Base-by-base conservation (phyloP, 2,113 vertebrate species). In the Oryzias curvinotus region DNA sequence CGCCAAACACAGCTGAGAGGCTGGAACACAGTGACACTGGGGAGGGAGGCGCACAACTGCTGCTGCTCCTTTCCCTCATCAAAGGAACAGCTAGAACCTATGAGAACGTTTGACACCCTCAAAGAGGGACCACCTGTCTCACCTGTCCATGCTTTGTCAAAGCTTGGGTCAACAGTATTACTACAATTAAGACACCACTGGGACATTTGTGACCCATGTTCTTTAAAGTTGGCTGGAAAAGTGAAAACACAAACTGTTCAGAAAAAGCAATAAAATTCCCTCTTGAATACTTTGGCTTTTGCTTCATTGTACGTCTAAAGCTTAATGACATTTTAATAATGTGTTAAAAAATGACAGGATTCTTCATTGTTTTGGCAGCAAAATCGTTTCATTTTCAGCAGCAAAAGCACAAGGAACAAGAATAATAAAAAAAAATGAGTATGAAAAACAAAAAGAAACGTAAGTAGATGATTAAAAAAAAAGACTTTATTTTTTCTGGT, bases 401-500 rank as follows among this genome's bases (percentile, higher is more conserved):
- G 7, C 6, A 3, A 14, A 46, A 18, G 65, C 51, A 36, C 36
- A 10, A 10, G 36, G 1, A 52, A 62, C 41, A 36, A 8, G 57
- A 48, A 17, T 63, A 68, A 18, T 28, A 48, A 47, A 5, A 6
- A 48, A 48, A 18, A 5, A 19, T 6, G 25, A 45, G 70, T 12
- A 36, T 36, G 36, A 69, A 30, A 68, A 74, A 77, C 1, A 48
- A 72, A 57, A 62, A 72, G 52, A 57, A 17, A 62, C 26, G 53
- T 8, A 72, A 71, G 51, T 57, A 8, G 10, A 86, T 87, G 80
- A 87, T 87, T 88, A 87, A 84, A 90, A 92, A 91, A 83, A 65
- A 44, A 83, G 77, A 86, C 91, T 90, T 89, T 92, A 91, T 91
- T 92, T 92, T 59, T 23, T 85, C 85, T 87, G 87, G 85, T 90